Percentiles rank a stretch among this genome's conserved stretches.
Conservation (phyloP, 2,113 vertebrate genomes). For the Marmota monax region DNA sequence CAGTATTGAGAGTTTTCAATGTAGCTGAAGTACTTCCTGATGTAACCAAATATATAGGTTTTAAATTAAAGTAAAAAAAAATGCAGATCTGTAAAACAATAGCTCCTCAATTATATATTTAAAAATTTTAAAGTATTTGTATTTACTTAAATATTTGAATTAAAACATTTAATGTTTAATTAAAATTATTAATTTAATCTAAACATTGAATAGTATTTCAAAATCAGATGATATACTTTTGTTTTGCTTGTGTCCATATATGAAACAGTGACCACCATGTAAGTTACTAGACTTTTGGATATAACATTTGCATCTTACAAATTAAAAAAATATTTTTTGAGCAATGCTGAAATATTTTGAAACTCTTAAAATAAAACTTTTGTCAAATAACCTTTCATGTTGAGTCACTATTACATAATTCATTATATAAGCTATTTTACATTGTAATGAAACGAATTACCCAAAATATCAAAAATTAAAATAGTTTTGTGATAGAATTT, state of each 20-base stretch:
- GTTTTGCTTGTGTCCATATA: background rate
- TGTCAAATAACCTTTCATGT: constrained; percentile 28
- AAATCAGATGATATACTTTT: background rate
- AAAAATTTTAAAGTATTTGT: background rate
- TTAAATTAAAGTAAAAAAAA: background rate
- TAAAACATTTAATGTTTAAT: constrained; percentile 23
- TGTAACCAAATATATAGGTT: background rate
- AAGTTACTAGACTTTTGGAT: background rate
- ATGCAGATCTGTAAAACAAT: background rate
- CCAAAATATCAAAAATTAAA: constrained; percentile 36
- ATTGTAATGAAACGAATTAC: constrained; percentile 40
- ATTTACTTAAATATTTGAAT: background rate
- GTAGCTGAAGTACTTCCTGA: background rate
- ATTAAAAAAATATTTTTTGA: background rate
- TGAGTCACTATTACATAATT: constrained; percentile 68
- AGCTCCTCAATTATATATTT: background rate
- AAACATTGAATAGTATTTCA: background rate
- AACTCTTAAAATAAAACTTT: constrained; percentile 27
- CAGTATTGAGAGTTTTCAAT: background rate
- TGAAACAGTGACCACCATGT: background rate
- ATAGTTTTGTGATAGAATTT: background rate
- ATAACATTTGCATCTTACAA: constrained; percentile 29
- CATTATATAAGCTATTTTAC: constrained; percentile 47
- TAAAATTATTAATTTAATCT: constrained; percentile 10
- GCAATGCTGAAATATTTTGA: constrained; percentile 34